Conservation (phyloP, 2,797 vertebrate species). For the Enteromius treurensis region DNA sequence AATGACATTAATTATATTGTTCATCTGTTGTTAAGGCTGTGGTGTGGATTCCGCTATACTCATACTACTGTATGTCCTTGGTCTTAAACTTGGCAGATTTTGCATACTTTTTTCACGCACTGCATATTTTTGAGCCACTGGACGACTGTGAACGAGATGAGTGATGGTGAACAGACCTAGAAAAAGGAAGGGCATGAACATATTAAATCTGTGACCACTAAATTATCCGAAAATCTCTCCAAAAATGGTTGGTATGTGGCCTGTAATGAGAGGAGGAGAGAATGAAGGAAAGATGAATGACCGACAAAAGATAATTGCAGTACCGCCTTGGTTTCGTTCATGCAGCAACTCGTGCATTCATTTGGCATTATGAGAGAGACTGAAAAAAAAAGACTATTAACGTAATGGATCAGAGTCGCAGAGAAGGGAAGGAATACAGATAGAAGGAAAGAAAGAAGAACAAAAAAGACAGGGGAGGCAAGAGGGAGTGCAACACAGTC, state of each 20-base stretch:
- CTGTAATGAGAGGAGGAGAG: constrained; percentile 35
- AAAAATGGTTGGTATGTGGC: constrained; percentile 21
- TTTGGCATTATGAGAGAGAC: constrained; percentile 60
- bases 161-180: constrained; percentile 2
- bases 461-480: not conserved
- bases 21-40: not conserved
- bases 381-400: constrained; percentile 68
- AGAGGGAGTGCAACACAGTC: not conserved
- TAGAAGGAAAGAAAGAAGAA: constrained; percentile 39
- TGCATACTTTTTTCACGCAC: not conserved
- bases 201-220: constrained; percentile 3
- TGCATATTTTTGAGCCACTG: not conserved
- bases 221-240: constrained; percentile 16
- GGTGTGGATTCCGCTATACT: not conserved
- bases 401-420: constrained; percentile 62
- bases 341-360: constrained; percentile 50
- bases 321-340: constrained; percentile 44
- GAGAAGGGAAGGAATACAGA: constrained; percentile 66
- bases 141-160: not conserved
- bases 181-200: constrained; percentile 9
- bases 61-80: not conserved
- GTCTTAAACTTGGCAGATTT: not conserved
- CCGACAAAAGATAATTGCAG: constrained; percentile 73
- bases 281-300: constrained; percentile 66
- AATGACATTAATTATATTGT: not conserved